These are phyloP conservation scores for Nasua narica DNA, from an alignment of 2,797 vertebrate genomes.

Conservation along the genomic window DNA sequence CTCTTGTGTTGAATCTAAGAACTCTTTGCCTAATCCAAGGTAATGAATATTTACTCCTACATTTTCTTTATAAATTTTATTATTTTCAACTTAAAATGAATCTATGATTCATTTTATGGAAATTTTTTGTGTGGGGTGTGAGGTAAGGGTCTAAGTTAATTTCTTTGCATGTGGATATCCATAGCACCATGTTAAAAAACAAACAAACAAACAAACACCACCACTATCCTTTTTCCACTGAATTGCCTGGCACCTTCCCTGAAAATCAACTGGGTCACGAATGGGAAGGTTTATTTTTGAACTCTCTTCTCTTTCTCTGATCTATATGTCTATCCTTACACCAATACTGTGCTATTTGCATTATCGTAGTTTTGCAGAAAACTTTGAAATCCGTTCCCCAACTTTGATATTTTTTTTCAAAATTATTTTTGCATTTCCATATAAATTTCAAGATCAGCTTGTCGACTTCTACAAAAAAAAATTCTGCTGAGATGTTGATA, in stretches of 20 bases:
- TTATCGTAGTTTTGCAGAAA: not conserved
- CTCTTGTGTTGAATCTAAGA: not conserved
- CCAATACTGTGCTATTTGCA: not conserved
- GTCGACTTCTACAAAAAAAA: not conserved
- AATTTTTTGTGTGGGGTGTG: not conserved
- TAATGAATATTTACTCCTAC: conserved; percentile 3
- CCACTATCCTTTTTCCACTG: not conserved
- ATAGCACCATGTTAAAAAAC: not conserved
- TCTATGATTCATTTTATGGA: not conserved
- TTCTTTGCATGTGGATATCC: not conserved
- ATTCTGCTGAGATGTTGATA: not conserved
- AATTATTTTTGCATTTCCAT: not conserved
- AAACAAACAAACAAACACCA: not conserved
- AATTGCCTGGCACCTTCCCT: not conserved
- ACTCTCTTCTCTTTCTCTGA: not conserved
- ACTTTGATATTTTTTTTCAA: not conserved
- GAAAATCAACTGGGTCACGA: not conserved
- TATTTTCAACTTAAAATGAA: not conserved
- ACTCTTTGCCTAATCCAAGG: not conserved
- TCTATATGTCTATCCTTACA: not conserved
- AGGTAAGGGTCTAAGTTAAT: not conserved
- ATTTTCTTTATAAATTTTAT: not conserved
- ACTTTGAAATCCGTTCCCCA: not conserved
- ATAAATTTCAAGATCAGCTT: not conserved
- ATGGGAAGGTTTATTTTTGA: conserved; percentile 3